Base-by-base conservation (phyloP, 2,113 vertebrate genomes). In the Hymenochirus boettgeri region DNA sequence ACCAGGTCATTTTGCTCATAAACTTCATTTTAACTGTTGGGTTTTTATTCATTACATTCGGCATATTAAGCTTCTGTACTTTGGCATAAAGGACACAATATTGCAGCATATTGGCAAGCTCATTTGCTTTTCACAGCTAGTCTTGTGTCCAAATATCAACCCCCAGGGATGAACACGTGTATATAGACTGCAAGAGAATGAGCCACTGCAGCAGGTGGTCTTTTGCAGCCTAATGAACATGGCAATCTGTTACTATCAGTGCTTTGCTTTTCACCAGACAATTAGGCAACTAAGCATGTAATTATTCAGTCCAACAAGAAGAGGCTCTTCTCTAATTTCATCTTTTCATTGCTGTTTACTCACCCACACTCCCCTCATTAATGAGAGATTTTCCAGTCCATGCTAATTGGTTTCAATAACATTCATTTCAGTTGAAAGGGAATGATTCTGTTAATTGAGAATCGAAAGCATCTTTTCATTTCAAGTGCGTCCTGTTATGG, bases 351-450 rank as follows among this genome's bases (percentile, higher is more conserved):
- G 90, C 93, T 97, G 96, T 96, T 97, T 97, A 97, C 95, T 96
- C 93, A 95, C 94, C 93, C 95, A 90, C 93, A 91, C 94, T 94
- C 93, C 94, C 92, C 94, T 98, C 94, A 88, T 98, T 99, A 99
- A 96, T 79, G 93, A 93, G 92, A 97, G 92, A 91, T 97, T 95
- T 95, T 93, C 95, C 96, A 95, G 92, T 93, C 94, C 85, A 89
- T 96, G 93, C 93, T 98, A 99, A 99, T 99, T 98, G 96, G 90
- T 98, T 97, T 98, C 96, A 99, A 96, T 97, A 97, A 98, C 96
- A 94, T 97, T 96, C 93, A 96, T 99, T 96, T 94, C 91, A 82
- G 92, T 94, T 97, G 93, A 97, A 98, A 97, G 95, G 90, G 92
- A 95, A 84, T 73, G 91, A 95, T 98, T 90, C 93, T 82, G 89